Conservation (phyloP, 2,888 invertebrate species). For the Lucinisca nassula region DNA sequence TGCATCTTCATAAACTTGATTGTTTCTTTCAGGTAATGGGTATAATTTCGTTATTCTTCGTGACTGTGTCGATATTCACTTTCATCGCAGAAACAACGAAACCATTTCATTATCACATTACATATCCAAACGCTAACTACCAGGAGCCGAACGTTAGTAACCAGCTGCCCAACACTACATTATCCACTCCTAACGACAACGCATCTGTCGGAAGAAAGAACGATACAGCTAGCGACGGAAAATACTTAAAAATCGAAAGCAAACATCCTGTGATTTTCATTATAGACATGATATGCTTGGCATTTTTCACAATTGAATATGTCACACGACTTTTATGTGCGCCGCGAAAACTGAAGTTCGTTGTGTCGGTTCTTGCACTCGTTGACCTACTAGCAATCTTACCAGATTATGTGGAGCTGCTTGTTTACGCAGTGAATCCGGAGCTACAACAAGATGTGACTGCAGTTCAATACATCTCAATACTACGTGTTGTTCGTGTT, state of each 20-base stretch:
- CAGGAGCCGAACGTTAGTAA: background rate
- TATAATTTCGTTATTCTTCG: constrained; percentile 46
- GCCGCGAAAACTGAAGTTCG: constrained; percentile 47
- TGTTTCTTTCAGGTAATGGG: constrained; percentile 36
- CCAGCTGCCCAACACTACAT: background rate
- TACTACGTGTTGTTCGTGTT: constrained; percentile 78
- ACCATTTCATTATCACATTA: constrained; percentile 18
- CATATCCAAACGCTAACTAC: background rate
- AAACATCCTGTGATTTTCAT: constrained; percentile 60
- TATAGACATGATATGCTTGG: constrained; percentile 68
- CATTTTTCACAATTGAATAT: constrained; percentile 72
- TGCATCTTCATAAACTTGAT: no score
- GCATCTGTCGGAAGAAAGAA: background rate
- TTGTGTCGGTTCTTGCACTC: constrained; percentile 65
- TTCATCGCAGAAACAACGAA: constrained; percentile 59
- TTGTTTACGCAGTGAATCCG: constrained; percentile 67
- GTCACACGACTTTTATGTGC: constrained; percentile 55
- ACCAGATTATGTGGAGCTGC: constrained; percentile 80
- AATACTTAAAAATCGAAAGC: background rate
- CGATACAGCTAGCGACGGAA: background rate
- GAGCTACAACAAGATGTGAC: constrained; percentile 43
- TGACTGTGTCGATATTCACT: constrained; percentile 59
- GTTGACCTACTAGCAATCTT: constrained; percentile 74
- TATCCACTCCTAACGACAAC: background rate
- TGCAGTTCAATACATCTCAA: constrained; percentile 70